Conservation (phyloP, 1,140 invertebrate species). For the Bradysia coprophila region DNA sequence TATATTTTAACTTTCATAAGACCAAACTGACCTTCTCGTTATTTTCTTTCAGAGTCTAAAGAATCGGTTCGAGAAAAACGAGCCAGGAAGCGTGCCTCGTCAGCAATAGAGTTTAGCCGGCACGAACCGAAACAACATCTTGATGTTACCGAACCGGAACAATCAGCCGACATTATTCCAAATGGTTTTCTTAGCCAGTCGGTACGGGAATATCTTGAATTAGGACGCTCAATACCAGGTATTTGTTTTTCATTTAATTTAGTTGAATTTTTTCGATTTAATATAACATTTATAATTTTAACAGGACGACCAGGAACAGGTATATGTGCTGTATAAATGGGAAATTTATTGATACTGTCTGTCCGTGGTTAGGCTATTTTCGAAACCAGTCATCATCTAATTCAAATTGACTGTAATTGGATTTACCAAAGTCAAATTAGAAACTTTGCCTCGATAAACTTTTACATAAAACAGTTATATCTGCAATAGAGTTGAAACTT, state of each 20-base stretch:
- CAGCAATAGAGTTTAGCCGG: constrained; percentile 21
- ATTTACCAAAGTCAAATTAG: too few relatives aligned
- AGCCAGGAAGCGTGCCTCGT: not conserved
- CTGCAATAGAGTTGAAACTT: too few relatives aligned
- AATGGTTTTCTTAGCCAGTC: constrained; percentile 64
- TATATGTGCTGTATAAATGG: not conserved
- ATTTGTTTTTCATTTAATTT: constrained; percentile 14
- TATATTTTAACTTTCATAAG: too few relatives aligned
- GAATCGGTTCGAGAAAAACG: not conserved
- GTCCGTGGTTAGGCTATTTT: too few relatives aligned
- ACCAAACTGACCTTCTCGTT: too few relatives aligned
- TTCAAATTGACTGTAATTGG: too few relatives aligned
- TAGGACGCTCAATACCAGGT: constrained; percentile 77
- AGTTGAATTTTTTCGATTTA: constrained; percentile 8
- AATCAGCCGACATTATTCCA: constrained; percentile 37
- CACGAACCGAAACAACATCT: constrained; percentile 43
- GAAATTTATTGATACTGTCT: too few relatives aligned
- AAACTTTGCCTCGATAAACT: too few relatives aligned
- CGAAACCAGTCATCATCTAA: too few relatives aligned
- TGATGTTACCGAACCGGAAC: constrained; percentile 41
- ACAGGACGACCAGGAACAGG: constrained; percentile 3
- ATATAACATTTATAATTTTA: too few relatives aligned
- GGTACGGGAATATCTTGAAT: constrained; percentile 62
- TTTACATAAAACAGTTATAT: too few relatives aligned
- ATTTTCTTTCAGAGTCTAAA: not conserved